Conservation (phyloP, 2,888 invertebrate species). For the Nomada ferruginata region DNA sequence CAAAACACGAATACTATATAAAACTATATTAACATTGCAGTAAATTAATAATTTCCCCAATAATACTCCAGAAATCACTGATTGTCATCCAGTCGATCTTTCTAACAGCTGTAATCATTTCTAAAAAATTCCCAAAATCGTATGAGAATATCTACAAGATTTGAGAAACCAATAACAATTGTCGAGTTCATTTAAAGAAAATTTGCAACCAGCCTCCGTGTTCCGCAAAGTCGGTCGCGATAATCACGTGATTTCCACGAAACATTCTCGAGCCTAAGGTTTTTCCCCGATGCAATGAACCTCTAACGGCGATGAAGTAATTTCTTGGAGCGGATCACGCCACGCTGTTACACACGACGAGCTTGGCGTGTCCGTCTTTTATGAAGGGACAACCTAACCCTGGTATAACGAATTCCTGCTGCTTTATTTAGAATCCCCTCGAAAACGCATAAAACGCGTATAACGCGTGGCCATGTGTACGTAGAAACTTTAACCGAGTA, state of each 20-base stretch:
- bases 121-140: too few species aligned
- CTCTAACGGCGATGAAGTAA: constrained; percentile 36
- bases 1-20: too few species aligned
- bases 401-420: constrained; percentile 56
- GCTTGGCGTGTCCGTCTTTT: constrained; percentile 38
- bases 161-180: too few species aligned
- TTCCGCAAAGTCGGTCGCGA: background rate
- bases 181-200: too few species aligned
- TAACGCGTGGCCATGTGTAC: constrained; percentile 67
- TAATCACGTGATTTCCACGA: background rate
- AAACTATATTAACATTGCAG: too few species aligned
- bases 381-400: constrained; percentile 51
- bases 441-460: constrained; percentile 76
- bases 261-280: background rate
- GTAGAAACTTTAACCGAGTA: constrained; percentile 49
- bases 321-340: constrained; percentile 21
- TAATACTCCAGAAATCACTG: too few species aligned
- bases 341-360: background rate
- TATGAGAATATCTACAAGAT: too few species aligned
- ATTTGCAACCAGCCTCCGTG: too few species aligned
- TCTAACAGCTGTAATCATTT: too few species aligned
- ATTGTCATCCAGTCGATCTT: too few species aligned
- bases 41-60: too few species aligned
- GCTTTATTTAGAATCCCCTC: constrained; percentile 77
- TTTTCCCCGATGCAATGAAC: constrained; percentile 20